phyloP scores from a whole-genome alignment of 2,888 invertebrate genomes.

The Melinaea marsaeus region DNA sequence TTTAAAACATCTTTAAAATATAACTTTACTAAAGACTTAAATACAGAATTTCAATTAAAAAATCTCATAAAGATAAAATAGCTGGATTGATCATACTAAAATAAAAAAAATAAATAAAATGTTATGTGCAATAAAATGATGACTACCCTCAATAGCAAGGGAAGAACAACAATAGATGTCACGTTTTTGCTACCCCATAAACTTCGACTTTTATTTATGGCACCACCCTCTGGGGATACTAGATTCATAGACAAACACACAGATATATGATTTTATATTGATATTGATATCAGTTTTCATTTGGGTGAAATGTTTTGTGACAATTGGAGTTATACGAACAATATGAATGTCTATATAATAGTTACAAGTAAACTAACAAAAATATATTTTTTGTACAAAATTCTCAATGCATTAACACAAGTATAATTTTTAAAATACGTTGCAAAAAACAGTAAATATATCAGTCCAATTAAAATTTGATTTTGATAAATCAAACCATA shows the following conservation, averaged over 20 bases:
- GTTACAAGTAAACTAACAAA: too few species aligned
- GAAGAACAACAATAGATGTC: conserved; percentile 58
- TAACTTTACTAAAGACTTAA: too few species aligned
- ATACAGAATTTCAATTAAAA: too few species aligned
- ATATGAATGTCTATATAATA: not conserved
- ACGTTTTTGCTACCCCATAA: conserved; percentile 66
- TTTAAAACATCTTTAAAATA: too few species aligned
- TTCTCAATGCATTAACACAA: too few species aligned
- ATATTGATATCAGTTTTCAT: conserved; percentile 1
- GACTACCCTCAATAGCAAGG: conserved; percentile 54
- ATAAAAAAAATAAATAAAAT: conserved; percentile 36
- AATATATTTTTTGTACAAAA: too few species aligned
- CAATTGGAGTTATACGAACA: not conserved
- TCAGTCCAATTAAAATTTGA: too few species aligned
- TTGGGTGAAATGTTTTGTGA: not conserved
- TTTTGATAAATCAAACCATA: too few species aligned
- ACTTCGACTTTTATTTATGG: conserved; percentile 63
- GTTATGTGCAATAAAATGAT: conserved; percentile 46
- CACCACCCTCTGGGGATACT: conserved; percentile 37
- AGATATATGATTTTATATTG: conserved; percentile 2
- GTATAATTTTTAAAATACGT: too few species aligned
- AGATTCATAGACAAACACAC: conserved; percentile 1
- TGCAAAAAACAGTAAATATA: not conserved
- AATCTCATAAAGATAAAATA: too few species aligned
- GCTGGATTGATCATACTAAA: too few species aligned